A percentile compares a stretch with the other conserved stretches of the same genome.
phyloP scores from a whole-genome alignment of 2,797 vertebrate species.

The Bufotes viridis region DNA sequence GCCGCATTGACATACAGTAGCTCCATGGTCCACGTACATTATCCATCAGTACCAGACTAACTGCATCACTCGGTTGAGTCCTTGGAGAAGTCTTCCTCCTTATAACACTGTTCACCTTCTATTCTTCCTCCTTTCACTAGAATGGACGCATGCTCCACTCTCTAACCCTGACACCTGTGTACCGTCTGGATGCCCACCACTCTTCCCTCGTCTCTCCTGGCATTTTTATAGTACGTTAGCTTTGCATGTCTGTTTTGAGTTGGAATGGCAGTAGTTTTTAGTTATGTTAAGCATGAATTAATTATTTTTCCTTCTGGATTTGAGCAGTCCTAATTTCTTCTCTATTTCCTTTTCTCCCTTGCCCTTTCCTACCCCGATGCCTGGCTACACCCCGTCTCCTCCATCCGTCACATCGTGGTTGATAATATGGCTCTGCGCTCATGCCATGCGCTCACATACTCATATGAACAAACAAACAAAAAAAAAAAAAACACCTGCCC shows the following conservation, averaged over 20 bases:
- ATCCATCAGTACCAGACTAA: constrained; percentile 8
- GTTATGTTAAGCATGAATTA: constrained; percentile 84
- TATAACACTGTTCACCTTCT: constrained; percentile 28
- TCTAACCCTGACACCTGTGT: constrained; percentile 48
- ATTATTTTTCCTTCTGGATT: constrained; percentile 70
- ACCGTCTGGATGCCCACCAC: constrained; percentile 63
- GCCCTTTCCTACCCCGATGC: constrained; percentile 75
- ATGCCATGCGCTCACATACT: constrained; percentile 75
- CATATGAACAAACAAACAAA: constrained; percentile 62
- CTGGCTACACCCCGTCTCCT: constrained; percentile 79
- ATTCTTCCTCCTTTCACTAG: constrained; percentile 14
- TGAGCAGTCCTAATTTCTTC: constrained; percentile 83
- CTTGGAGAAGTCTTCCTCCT: constrained; percentile 9
- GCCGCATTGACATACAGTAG: neutral
- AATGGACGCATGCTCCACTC: constrained; percentile 51
- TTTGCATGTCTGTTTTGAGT: constrained; percentile 83
- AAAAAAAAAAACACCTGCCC: constrained; percentile 69
- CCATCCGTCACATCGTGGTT: constrained; percentile 64
- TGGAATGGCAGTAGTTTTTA: constrained; percentile 78
- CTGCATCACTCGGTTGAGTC: constrained; percentile 40
- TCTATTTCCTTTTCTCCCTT: constrained; percentile 85
- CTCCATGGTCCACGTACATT: constrained; percentile 6
- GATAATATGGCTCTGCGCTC: constrained; percentile 82
- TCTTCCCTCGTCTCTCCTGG: constrained; percentile 48
- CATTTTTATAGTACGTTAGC: constrained; percentile 72